These are phyloP conservation scores for Chaetodon trifasciatus DNA, from an alignment of 2,797 vertebrate species.

Conservation along the genomic window DNA sequence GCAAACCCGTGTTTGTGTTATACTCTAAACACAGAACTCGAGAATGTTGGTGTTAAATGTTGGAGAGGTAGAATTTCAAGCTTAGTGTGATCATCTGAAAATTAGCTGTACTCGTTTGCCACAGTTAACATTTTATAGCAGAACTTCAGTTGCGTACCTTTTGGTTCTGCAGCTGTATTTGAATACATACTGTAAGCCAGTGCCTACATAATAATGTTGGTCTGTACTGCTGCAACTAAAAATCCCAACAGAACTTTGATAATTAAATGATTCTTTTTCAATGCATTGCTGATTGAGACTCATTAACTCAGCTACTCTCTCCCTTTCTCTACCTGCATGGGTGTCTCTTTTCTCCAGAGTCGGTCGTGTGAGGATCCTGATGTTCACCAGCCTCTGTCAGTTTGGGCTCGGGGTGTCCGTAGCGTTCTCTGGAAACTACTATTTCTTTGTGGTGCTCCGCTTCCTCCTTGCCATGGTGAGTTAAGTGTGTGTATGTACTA, in stretches of 20 bases:
- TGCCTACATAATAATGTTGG: neutral
- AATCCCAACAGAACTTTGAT: neutral
- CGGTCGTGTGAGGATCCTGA: constrained; percentile 90
- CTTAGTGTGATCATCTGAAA: neutral
- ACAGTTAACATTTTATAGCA: neutral
- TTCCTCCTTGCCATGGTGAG: constrained; percentile 96
- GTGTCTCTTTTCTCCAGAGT: constrained; percentile 77
- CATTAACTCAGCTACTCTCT: neutral
- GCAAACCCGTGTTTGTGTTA: neutral
- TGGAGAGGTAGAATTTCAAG: too few relatives aligned
- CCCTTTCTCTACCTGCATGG: neutral
- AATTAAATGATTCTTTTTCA: neutral
- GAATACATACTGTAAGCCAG: neutral
- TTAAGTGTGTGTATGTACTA: constrained; percentile 27
- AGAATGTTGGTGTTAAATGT: neutral
- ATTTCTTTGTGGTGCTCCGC: constrained; percentile 88
- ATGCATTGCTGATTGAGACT: neutral
- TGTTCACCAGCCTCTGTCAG: constrained; percentile 90
- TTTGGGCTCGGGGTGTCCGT: constrained; percentile 89
- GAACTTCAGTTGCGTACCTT: neutral
- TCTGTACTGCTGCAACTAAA: neutral
- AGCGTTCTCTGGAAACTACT: constrained; percentile 91
- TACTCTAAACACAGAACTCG: neutral
- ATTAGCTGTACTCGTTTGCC: neutral
- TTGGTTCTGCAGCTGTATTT: neutral